Base-by-base conservation (phyloP, 2,113 vertebrate species). In the Scytalopus superciliaris region DNA sequence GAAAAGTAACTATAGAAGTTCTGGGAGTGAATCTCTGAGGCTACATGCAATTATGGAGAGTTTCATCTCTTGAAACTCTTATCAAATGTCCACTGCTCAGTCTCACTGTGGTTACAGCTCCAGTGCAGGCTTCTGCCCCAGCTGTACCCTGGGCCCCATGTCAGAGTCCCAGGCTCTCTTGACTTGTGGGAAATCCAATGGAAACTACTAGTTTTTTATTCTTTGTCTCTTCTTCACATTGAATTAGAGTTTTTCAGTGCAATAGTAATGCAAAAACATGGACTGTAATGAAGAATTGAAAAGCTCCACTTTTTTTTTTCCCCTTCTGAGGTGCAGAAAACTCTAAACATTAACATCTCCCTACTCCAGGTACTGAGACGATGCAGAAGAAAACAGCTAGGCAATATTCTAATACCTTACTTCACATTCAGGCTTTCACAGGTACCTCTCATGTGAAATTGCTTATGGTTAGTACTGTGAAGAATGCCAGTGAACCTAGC, bases 11-110 rank as follows among this genome's bases (percentile, higher is more conserved):
- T 55, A 12, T 12, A 27, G 50, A 55, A 82, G 24, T 60, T 94
- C 49, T 15, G 56, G 17, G 62, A 44, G 10, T 55, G 50, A 74
- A 67, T 62, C 9, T 35, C 47, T 12, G 23, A 80, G 31, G n/a
- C 49, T 49, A 14, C 1, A 1, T 27, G 60, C 45, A 42, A 16
- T 42, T 47, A 49, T 0, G 1, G n/a, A 50, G 37, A 49, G 18
- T 57, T 78, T 82, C 0, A 60, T 10, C 28, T 89, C 49, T 40
- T 60, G 53, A 90, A 89, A 77, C 35, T 59, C 74, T 22, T 21
- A 9, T 76, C 42, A 77, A 69, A 88, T 33, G 39, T 37, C 24
- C 30, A 55, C 45, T 12, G 3, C 78, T 72, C 66, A 79, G 45
- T 62, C 19, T n/a, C 79, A 37, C 10, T 12, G 59, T 60, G 24